Evolutionary conservation across 2,888 invertebrate species (phyloP).

Genomic region (Chorisops tibialis): DNA sequence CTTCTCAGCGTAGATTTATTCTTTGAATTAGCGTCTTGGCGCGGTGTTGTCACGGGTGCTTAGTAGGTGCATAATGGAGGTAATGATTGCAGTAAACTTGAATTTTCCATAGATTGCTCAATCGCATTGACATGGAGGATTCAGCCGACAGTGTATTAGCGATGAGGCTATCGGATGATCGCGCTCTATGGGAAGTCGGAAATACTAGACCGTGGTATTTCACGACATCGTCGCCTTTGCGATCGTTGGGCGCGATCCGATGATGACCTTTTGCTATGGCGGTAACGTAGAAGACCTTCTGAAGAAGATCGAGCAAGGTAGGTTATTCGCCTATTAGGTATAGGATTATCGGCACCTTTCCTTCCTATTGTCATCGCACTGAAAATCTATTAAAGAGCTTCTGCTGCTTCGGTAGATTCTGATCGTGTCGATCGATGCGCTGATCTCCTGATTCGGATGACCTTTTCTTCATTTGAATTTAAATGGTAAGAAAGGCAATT

Average conservation of each 20-base stretch:
- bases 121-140: not conserved
- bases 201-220: conserved; percentile 29
- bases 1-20: too few species aligned
- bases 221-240: conserved; percentile 29
- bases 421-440: not conserved
- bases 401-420: not conserved
- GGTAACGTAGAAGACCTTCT: not conserved
- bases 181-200: conserved; percentile 15
- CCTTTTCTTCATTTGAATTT: not conserved
- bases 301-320: conserved; percentile 1
- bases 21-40: too few species aligned
- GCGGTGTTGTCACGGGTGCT: too few species aligned
- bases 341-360: not conserved
- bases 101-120: not conserved
- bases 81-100: conserved; percentile 6
- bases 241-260: conserved; percentile 5
- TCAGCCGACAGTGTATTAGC: conserved; percentile 3
- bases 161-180: conserved; percentile 7
- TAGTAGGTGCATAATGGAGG: not conserved
- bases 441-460: too few species aligned
- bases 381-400: not conserved
- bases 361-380: not conserved
- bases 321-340: not conserved
- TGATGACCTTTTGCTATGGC: conserved; percentile 26
- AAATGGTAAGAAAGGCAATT: too few species aligned